A percentile compares a stretch with the other conserved stretches of the same genome.
Evolutionary conservation across 1,140 invertebrate species (phyloP).

Genomic region (Asbolus verrucosus): DNA sequence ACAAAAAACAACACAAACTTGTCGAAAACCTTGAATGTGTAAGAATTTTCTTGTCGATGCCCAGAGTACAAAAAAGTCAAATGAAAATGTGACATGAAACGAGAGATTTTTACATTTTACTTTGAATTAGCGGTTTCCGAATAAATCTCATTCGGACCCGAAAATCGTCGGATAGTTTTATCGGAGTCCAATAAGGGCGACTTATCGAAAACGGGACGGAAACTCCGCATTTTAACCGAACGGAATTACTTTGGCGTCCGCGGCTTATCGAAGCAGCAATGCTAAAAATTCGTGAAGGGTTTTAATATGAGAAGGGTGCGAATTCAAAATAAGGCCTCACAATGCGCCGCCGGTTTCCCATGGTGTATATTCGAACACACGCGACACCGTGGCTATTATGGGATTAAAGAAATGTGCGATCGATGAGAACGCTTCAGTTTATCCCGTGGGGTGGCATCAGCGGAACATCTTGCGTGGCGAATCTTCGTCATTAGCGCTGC

Average conservation of each 20-base stretch:
- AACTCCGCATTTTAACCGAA: not conserved
- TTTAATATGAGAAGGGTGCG: constrained; percentile 27
- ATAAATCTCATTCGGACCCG: too few species aligned
- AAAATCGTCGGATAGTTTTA: too few species aligned
- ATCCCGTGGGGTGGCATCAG: constrained; percentile 37
- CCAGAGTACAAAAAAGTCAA: too few species aligned
- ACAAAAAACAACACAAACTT: too few species aligned
- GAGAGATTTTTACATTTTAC: too few species aligned
- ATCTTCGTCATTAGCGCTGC: constrained; percentile 53
- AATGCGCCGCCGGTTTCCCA: constrained; percentile 24
- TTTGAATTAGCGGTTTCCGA: too few species aligned
- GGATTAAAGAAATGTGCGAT: constrained; percentile 45
- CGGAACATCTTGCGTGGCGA: constrained; percentile 51
- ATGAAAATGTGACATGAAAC: too few species aligned
- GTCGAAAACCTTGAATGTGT: too few species aligned
- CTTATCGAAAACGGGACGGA: too few species aligned
- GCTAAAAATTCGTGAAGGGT: constrained; percentile 26
- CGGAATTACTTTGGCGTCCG: constrained; percentile 9
- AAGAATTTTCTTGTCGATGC: too few species aligned
- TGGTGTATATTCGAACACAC: constrained; percentile 27
- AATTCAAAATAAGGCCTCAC: not conserved
- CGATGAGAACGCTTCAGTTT: constrained; percentile 39
- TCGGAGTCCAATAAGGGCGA: too few species aligned
- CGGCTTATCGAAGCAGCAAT: not conserved
- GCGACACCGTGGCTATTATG: constrained; percentile 44